Evolutionary conservation across 1,140 invertebrate species (phyloP), one percentile per base, ranked within the genome.

Genomic region (Helicorthomorpha holstii): DNA sequence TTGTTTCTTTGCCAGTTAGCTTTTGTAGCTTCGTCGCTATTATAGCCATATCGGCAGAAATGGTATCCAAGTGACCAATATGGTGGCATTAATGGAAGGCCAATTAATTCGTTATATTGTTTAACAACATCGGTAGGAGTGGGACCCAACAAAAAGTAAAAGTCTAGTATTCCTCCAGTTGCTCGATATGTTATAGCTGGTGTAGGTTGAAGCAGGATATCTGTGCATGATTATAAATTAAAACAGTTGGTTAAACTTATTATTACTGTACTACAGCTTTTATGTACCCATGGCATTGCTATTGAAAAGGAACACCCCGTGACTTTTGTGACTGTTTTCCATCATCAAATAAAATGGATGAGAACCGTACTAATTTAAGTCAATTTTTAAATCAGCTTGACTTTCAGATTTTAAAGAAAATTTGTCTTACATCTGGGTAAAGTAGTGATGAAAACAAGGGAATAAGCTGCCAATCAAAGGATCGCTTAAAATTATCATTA

Each of bases 21-120:
- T 58, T 66, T 72, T 0, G 83, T 85, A 24, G 78, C 71, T 50
- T 82, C 75, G n/a, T 85, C 63, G 41, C 71, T 75, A 52, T 73
- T 55, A 46, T 66, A 72, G 16, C 65, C 67, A 56, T 59, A 72
- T 25, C 64, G 58, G 42, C 63, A 70, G 2, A 72, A 55, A 52
- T 72, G 67, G 45, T 62, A 68, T 3, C 67, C 66, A 4, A 69
- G 55, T 12, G 64, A 57, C 69, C 69, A 69, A 58, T 64, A 66
- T 1, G 69, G 62, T 16, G 66, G 65, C 54, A 70, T 49, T 24
- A 53, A 51, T 7, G 66, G 61, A 41, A 43, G 47, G n/a, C 68
- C 69, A 45, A 70, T 55, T 7, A 67, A 21, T 29, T 61, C 52
- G n/a, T 63, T 64, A 56, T 72, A 76, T 57, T 78, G 73, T 38